These are phyloP conservation scores for Hemicentrotus pulcherrimus DNA, from an alignment of 35 echinoderm and acorn worm genomes.

Conservation along the genomic window DNA sequence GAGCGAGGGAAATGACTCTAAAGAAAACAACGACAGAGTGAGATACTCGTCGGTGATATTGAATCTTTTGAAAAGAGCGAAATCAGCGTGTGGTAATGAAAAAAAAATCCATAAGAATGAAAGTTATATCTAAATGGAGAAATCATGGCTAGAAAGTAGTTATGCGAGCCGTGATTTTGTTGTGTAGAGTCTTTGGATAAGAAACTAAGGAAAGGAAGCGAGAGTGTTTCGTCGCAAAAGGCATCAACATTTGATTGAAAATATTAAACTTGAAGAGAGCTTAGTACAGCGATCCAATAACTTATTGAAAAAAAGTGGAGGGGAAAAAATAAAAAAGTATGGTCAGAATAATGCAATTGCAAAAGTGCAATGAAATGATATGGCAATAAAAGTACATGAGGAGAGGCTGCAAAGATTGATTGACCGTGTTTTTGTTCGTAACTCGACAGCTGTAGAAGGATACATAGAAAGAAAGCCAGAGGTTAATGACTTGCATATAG, in stretches of 20 bases:
- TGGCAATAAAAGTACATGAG: neutral
- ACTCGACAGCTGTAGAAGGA: neutral
- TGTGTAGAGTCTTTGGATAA: too few species aligned
- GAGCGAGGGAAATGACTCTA: neutral
- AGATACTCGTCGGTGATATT: neutral
- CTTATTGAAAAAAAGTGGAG: neutral
- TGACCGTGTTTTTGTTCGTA: neutral
- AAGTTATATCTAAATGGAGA: neutral
- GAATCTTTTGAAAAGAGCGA: neutral
- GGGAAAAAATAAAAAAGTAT: neutral
- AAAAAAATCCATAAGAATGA: neutral
- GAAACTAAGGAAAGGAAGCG: neutral
- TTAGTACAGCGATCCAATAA: neutral
- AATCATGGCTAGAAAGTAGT: neutral
- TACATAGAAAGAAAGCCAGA: neutral
- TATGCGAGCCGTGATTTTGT: neutral
- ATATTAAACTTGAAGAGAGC: neutral
- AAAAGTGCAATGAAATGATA: neutral
- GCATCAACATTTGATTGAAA: neutral
- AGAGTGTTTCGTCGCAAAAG: constrained; percentile 1
- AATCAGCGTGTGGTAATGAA: neutral
- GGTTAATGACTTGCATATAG: neutral
- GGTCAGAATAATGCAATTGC: neutral
- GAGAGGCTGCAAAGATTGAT: neutral
- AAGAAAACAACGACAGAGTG: constrained; percentile 10